Percentiles rank a stretch among this genome's conserved stretches.
These are phyloP conservation scores for Achroia grisella DNA, from an alignment of 1,140 invertebrate species.

Conservation along the genomic window DNA sequence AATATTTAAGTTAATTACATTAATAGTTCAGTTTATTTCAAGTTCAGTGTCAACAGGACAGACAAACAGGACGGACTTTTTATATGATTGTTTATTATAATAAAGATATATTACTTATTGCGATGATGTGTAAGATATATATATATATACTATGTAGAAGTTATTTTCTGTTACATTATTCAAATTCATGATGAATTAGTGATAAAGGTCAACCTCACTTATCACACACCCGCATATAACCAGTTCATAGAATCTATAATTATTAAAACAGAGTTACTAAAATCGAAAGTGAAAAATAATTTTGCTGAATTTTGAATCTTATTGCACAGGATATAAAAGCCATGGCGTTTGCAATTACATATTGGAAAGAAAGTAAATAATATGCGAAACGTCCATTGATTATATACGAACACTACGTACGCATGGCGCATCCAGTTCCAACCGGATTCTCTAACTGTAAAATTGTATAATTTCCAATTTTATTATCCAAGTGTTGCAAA, in stretches of 20 bases:
- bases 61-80: too few species aligned
- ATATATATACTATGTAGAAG: too few species aligned
- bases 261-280: not conserved
- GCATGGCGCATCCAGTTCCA: not conserved
- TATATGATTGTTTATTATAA: too few species aligned
- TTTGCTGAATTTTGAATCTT: not conserved
- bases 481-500: not conserved
- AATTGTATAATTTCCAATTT: constrained; percentile 3
- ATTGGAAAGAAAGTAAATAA: constrained; percentile 3
- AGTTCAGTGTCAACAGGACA: too few species aligned
- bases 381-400: not conserved
- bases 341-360: not conserved
- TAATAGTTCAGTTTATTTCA: too few species aligned
- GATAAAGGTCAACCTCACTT: too few species aligned
- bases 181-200: too few species aligned
- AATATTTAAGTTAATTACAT: too few species aligned
- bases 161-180: too few species aligned
- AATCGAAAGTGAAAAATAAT: constrained; percentile 2
- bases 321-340: not conserved
- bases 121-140: too few species aligned
- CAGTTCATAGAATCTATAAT: not conserved
- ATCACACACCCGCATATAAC: too few species aligned
- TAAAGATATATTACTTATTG: too few species aligned
- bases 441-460: constrained; percentile 1
- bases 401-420: not conserved